Evolutionary conservation across 1,140 invertebrate genomes (phyloP).

Genomic region (Melipona quadrifasciata): DNA sequence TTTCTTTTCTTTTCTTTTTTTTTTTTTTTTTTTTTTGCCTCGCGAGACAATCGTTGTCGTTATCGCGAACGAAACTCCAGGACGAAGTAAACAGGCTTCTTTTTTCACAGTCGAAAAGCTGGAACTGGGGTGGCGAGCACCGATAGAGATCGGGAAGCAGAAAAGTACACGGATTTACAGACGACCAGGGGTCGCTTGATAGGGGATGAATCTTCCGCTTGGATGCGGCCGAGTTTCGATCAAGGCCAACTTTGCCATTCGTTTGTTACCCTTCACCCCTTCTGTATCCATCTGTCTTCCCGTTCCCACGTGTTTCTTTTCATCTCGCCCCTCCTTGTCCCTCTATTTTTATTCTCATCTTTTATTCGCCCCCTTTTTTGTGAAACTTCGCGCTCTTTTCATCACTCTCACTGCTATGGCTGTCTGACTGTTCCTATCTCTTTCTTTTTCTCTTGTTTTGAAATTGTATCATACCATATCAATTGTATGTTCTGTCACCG

Average conservation of each 20-base stretch:
- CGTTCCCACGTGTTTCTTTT: not conserved
- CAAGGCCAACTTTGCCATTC: slow-evolving; percentile 61
- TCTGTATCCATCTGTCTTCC: not conserved
- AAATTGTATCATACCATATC: not conserved
- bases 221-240: slow-evolving; percentile 58
- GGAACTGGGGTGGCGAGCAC: not conserved
- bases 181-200: slow-evolving; percentile 49
- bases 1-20: not conserved
- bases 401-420: not conserved
- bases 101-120: slow-evolving; percentile 8
- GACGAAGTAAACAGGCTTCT: slow-evolving; percentile 14
- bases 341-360: slow-evolving; percentile 39
- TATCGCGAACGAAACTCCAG: slow-evolving; percentile 3
- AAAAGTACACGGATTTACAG: slow-evolving; percentile 54
- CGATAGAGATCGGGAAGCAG: slow-evolving; percentile 38
- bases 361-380: slow-evolving; percentile 23
- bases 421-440: no score
- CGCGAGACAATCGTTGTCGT: slow-evolving; percentile 30
- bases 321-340: not conserved
- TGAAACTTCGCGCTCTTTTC: slow-evolving; percentile 18
- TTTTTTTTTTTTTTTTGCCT: not conserved
- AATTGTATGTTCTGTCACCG: not conserved
- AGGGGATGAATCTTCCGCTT: slow-evolving; percentile 59
- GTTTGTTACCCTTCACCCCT: slow-evolving; percentile 26
- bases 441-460: not conserved